phyloP scores from a whole-genome alignment of 2,888 invertebrate genomes.

The Ligdia adustata region DNA sequence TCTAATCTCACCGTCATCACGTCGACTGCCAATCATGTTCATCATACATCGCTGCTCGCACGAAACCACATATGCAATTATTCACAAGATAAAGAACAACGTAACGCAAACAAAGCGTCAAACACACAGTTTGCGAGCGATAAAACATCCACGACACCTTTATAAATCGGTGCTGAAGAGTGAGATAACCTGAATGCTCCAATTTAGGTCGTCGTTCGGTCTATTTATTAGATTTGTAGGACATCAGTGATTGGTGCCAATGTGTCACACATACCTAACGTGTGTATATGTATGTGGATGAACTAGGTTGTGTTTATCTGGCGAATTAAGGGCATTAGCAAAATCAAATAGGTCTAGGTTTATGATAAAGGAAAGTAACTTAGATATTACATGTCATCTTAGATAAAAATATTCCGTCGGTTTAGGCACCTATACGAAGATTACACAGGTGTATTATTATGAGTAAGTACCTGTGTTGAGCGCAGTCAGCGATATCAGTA shows the following conservation, averaged over 20 bases:
- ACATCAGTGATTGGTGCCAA: conserved; percentile 52
- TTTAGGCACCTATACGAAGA: no score
- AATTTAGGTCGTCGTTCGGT: conserved; percentile 66
- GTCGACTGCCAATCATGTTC: conserved; percentile 35
- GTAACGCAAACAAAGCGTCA: conserved; percentile 31
- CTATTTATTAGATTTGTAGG: conserved; percentile 52
- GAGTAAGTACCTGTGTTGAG: no score
- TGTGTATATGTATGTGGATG: conserved; percentile 32
- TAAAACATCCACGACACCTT: conserved; percentile 36
- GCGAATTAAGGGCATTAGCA: conserved; percentile 43
- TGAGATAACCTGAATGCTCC: conserved; percentile 64
- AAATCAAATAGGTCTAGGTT: conserved; percentile 45
- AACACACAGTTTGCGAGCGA: conserved; percentile 1
- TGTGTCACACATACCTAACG: conserved; percentile 45
- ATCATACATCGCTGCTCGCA: conserved; percentile 48
- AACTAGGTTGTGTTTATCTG: conserved; percentile 44
- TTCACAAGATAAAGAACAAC: conserved; percentile 35
- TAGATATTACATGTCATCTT: conserved; percentile 8
- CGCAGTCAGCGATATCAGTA: no score
- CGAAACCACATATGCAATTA: conserved; percentile 26
- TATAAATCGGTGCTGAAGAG: conserved; percentile 48
- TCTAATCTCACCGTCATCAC: conserved; percentile 53
- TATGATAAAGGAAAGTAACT: conserved; percentile 23
- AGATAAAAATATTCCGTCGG: conserved; percentile 10
- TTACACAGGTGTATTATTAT: no score